Percentiles rank a stretch among this genome's conserved stretches.
phyloP scores from a whole-genome alignment of 2,797 vertebrate species.

The Odontamblyopus lacepedii region DNA sequence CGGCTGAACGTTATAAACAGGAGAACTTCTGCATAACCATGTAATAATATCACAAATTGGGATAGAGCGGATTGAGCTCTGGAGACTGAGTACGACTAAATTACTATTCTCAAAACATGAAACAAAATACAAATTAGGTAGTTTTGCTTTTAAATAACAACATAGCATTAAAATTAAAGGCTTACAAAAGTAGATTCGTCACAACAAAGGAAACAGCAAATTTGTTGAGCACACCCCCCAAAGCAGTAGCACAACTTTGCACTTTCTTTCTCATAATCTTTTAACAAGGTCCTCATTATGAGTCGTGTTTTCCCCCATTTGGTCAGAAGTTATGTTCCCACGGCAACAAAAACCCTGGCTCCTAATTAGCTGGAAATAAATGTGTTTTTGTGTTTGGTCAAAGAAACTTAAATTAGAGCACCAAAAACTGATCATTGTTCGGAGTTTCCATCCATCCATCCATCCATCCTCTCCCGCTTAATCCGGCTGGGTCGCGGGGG shows the following conservation, averaged over 20 bases:
- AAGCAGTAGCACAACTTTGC: not conserved
- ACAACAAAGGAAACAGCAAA: not conserved
- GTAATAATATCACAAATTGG: not conserved
- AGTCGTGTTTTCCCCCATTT: constrained; percentile 2
- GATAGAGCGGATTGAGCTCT: too few relatives aligned
- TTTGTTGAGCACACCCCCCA: not conserved
- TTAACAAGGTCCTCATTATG: constrained; percentile 13
- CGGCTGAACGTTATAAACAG: too few relatives aligned
- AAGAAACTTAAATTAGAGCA: not conserved
- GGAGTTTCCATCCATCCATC: too few relatives aligned
- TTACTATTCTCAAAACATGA: not conserved
- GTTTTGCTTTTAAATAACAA: not conserved
- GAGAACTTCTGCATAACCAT: not conserved
- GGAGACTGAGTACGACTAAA: too few relatives aligned
- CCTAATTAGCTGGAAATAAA: constrained; percentile 7
- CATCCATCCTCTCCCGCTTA: too few relatives aligned
- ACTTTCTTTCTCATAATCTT: not conserved
- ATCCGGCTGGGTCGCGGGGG: too few relatives aligned
- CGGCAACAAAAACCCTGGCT: not conserved
- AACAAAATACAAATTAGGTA: not conserved
- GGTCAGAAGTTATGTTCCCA: constrained; percentile 10
- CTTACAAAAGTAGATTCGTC: not conserved
- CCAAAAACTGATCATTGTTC: constrained; percentile 8
- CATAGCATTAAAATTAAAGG: not conserved
- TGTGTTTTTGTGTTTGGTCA: constrained; percentile 1